phyloP scores from a whole-genome alignment of 1,140 invertebrate genomes.

The Pseudomyrmex concolor region DNA sequence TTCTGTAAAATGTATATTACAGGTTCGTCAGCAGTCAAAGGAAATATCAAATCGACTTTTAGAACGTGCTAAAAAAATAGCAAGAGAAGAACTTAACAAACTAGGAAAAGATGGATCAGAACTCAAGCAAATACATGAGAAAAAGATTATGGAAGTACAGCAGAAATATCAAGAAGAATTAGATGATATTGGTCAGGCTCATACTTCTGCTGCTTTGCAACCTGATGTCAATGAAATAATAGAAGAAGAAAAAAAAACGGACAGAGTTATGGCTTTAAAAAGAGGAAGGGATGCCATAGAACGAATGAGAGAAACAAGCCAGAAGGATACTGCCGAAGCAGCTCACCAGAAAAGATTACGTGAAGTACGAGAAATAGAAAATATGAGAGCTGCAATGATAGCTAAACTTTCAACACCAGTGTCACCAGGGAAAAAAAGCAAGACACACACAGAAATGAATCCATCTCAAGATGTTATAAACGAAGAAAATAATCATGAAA shows the following conservation, averaged over 20 bases:
- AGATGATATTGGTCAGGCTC: conserved; percentile 84
- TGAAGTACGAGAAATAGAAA: conserved; percentile 84
- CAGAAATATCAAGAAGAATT: conserved; percentile 84
- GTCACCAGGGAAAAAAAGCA: conserved; percentile 11
- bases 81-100: conserved; percentile 80
- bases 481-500: conserved; percentile 22
- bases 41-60: conserved; percentile 84
- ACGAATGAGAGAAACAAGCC: conserved; percentile 74
- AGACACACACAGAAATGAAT: not conserved
- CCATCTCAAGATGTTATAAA: conserved; percentile 11
- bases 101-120: conserved; percentile 82
- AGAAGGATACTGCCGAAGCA: conserved; percentile 70
- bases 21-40: conserved; percentile 86
- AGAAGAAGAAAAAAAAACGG: conserved; percentile 74
- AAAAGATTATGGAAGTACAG: conserved; percentile 83
- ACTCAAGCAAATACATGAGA: conserved; percentile 81
- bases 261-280: conserved; percentile 78
- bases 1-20: not conserved
- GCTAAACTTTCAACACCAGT: conserved; percentile 70
- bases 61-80: conserved; percentile 82
- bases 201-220: conserved; percentile 81
- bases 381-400: conserved; percentile 82
- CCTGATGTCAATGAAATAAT: conserved; percentile 77
- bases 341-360: conserved; percentile 79
- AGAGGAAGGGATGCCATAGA: conserved; percentile 82